Evolutionary conservation across 2,797 vertebrate species (phyloP).

Genomic region (Cuniculus paca): DNA sequence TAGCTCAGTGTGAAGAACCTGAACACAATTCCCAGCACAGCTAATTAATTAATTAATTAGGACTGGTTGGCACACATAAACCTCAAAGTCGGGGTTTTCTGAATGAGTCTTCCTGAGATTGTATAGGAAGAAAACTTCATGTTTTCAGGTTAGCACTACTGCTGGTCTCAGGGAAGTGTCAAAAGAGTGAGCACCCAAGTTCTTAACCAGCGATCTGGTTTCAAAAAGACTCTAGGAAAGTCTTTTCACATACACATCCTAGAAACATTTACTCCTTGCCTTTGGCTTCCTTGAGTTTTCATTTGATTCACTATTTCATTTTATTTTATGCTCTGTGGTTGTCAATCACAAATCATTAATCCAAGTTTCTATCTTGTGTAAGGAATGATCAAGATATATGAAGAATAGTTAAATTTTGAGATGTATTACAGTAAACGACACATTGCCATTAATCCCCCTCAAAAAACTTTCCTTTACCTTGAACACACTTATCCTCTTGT

Average conservation of each 20-base stretch:
- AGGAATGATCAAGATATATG: background rate
- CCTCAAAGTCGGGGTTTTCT: background rate
- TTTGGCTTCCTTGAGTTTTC: background rate
- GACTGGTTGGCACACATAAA: background rate
- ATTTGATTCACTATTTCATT: background rate
- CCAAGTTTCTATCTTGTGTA: background rate
- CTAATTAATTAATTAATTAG: background rate
- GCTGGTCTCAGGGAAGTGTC: background rate
- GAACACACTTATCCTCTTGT: background rate
- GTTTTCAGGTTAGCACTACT: background rate
- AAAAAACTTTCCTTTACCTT: background rate
- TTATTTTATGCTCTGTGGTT: background rate
- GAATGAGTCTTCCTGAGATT: background rate
- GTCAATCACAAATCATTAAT: background rate
- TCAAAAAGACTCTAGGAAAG: constrained; percentile 23
- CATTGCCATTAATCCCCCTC: background rate
- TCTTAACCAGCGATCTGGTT: background rate
- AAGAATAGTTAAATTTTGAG: background rate
- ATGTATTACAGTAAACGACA: background rate
- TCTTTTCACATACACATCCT: background rate
- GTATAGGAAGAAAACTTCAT: background rate
- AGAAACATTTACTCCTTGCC: background rate
- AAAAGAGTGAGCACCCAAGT: background rate
- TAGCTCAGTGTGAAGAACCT: background rate
- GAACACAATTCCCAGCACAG: background rate